Base-by-base conservation (phyloP, 2,888 invertebrate species). In the Eretmocerus hayati region DNA sequence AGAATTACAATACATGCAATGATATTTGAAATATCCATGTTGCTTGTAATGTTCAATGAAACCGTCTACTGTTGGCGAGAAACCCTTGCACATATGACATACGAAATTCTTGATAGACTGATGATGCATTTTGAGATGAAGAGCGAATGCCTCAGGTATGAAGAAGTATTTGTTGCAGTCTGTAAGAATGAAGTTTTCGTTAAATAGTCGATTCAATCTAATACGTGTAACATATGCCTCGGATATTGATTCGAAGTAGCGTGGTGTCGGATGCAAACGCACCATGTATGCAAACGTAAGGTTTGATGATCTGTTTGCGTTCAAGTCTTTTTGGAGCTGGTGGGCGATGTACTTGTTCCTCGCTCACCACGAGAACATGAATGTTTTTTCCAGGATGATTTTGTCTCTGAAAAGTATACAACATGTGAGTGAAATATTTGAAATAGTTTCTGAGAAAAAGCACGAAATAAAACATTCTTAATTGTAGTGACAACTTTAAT, bases 1-100 rank as follows among this genome's bases (percentile, higher is more conserved):
- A 55, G 63, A 66, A 1, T 62, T 38, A 56, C 79, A 79, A 58
- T 76, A 76, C 3, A 75, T 62, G 53, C 79, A 79, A 52, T 77
- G 75, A 49, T 70, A 76, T 19, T 68, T 68, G 42, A 65, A 67
- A 39, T 74, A 69, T 2, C 67, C 64, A 46, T 77, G 77, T 5
- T 52, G 38, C 18, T 68, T 66, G 54, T 75, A 73, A 58, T 76
- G 76, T 65, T 70, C 46, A 5, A 71, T 55, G 4, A 71, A 54
- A 22, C 58, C 56, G 9, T 62, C 60, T 16, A 62, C 50, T n/a
- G 59, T 59, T 1, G 18, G 3, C 1, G 21, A 39, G 8, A 20
- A 9, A 35, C 1, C 9, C 3, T 75, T 74, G 39, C 73, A 72
- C 2, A 66, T 49, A 1, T 79, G 76, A 50, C 81, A 81, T 5